Base-by-base conservation (phyloP, 2,797 vertebrate genomes). In the Typhlichthys subterraneus region DNA sequence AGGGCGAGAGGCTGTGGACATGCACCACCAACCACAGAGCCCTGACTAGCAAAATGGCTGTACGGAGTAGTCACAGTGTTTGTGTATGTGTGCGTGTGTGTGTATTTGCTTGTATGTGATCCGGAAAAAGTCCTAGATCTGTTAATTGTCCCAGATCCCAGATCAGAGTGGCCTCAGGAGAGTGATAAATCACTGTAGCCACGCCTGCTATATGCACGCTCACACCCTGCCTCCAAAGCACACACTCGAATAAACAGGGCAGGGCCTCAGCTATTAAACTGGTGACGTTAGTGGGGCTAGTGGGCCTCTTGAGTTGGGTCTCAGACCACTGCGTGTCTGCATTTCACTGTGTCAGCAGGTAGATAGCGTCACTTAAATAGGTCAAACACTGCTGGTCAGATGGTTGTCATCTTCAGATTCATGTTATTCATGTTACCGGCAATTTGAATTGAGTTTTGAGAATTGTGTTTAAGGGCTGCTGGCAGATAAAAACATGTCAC, bases 131-230 rank as follows among this genome's bases (percentile, higher is more conserved):
- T 66, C 52, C 60, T 53, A 69, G 83, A 80, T 82, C 77, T 85
- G 77, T 77, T 77, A 67, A 86, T 81, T 76, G 83, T 88, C 75
- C 83, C 75, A 33, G 71, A 65, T 82, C 45, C 58, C 64, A 78
- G 67, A 83, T 77, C 71, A 79, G 79, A 87, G 81, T 54, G 69
- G 74, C 59, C 2, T 48, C 15, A 38, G 70, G 80, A 83, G 87
- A 75, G 65, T 33, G 56, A 83, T 86, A 79, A 81, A 89, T 81
- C 81, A 80, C 63, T 65, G 33, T 5, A 2, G 72, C 47, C 78
- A 76, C 65, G 12, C 66, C 67, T 63, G 23, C 23, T 23, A 23
- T 23, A 23, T 47, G 63, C 65, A 64, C 76, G 63, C 49, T 72
- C 57, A 66, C 62, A 77, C 70, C 65, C 63, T 60, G 77, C 61